These are phyloP conservation scores for Drosophila nr. fundita DNA, from an alignment of 2,888 invertebrate genomes.

Conservation along the genomic window DNA sequence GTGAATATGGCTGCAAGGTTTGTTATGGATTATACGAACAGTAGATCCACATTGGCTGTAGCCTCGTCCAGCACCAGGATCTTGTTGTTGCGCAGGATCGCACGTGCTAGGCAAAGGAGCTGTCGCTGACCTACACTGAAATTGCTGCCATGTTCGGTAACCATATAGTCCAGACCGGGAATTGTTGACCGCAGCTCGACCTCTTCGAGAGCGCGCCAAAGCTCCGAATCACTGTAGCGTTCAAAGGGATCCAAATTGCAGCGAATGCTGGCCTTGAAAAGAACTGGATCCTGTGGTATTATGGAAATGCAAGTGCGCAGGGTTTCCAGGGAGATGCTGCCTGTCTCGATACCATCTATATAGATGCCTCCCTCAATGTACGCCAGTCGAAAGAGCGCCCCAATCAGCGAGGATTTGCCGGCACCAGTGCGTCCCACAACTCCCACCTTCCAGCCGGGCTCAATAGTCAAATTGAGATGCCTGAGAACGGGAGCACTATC, in stretches of 20 bases:
- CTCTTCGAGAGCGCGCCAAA: conserved; percentile 82
- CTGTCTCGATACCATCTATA: conserved; percentile 89
- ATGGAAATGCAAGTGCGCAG: conserved; percentile 86
- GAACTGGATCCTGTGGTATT: conserved; percentile 87
- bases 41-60: conserved; percentile 88
- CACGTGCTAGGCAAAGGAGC: conserved; percentile 88
- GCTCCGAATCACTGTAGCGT: conserved; percentile 77
- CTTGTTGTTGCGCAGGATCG: conserved; percentile 87
- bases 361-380: conserved; percentile 89
- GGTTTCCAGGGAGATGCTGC: conserved; percentile 85
- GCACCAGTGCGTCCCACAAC: conserved; percentile 94
- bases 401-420: conserved; percentile 91
- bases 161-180: conserved; percentile 85
- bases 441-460: conserved; percentile 89
- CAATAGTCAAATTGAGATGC: conserved; percentile 88
- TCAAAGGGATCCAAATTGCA: conserved; percentile 88
- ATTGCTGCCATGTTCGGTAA: conserved; percentile 87
- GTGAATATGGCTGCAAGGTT: too few relatives aligned
- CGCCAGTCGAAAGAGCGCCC: conserved; percentile 91
- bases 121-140: conserved; percentile 89
- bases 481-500: conserved; percentile 89
- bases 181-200: conserved; percentile 86
- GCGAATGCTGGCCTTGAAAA: conserved; percentile 87
- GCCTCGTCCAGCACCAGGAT: conserved; percentile 89
- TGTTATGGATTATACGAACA: conserved; percentile 80